phyloP scores from a whole-genome alignment of 2,797 vertebrate species.

The Cuculus canorus region DNA sequence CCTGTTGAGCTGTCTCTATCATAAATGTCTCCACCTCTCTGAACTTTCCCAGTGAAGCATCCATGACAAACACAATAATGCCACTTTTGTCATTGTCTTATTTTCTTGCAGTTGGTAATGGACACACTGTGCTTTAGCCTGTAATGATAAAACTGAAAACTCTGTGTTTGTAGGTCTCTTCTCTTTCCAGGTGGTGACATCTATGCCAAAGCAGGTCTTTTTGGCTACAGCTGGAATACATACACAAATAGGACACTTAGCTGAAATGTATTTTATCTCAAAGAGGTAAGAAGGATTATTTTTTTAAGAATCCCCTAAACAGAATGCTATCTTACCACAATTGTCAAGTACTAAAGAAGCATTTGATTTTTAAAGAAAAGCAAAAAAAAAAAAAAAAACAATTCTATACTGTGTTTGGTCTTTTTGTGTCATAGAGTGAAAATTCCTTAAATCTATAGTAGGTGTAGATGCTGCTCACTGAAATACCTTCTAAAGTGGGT shows the following conservation, averaged over 20 bases:
- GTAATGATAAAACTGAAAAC: not conserved
- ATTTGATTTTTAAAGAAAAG: not conserved
- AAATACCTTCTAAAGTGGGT: not conserved
- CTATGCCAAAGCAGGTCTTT: not conserved
- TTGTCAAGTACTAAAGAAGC: not conserved
- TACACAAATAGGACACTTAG: not conserved
- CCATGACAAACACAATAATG: slow-evolving; percentile 30
- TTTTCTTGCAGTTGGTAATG: slow-evolving; percentile 34
- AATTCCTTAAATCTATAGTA: not conserved
- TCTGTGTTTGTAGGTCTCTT: not conserved
- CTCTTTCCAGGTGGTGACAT: not conserved
- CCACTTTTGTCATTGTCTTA: slow-evolving; percentile 28
- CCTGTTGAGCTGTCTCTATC: slow-evolving; percentile 8
- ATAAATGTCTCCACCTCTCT: slow-evolving; percentile 3
- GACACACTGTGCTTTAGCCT: not conserved
- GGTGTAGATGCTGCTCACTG: not conserved
- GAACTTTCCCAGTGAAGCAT: slow-evolving; percentile 23
- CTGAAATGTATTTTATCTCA: not conserved
- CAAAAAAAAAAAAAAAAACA: not conserved
- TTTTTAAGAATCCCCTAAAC: not conserved
- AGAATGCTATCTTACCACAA: not conserved
- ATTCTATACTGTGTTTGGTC: not conserved
- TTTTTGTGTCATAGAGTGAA: not conserved
- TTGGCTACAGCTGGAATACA: not conserved
- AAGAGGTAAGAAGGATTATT: not conserved